Evolutionary conservation across 2,888 invertebrate genomes (phyloP).

Genomic region (Caenorhabditis macrosperma): DNA sequence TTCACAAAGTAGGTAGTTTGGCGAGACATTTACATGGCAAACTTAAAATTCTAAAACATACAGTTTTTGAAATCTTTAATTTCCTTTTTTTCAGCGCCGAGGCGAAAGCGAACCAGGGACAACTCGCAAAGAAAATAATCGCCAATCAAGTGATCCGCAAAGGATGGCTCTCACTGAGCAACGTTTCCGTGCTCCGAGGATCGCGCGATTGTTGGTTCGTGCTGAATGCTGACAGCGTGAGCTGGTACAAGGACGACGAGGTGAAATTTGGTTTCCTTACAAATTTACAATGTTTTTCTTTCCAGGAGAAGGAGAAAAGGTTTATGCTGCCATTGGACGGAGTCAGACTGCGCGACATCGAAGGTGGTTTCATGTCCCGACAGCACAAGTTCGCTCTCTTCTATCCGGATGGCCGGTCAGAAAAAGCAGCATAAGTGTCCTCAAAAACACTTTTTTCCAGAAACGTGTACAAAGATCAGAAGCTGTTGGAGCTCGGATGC

Average conservation of each 20-base stretch:
- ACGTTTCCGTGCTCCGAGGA: conserved; percentile 98
- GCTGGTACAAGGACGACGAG: conserved; percentile 99
- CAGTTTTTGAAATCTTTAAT: background rate
- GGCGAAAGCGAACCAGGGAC: conserved; percentile 84
- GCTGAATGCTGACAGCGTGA: conserved; percentile 95
- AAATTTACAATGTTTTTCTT: too few relatives aligned
- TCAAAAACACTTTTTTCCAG: conserved; percentile 78
- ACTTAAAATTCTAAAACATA: too few relatives aligned
- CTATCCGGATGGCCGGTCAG: conserved; percentile 95
- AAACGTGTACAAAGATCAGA: conserved; percentile 90
- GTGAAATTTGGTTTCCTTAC: too few relatives aligned
- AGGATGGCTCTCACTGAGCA: conserved; percentile 98
- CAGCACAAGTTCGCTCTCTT: conserved; percentile 97
- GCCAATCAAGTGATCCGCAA: conserved; percentile 88
- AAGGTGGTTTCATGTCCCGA: conserved; percentile 94
- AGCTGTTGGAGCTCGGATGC: conserved; percentile 96
- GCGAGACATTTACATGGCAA: too few relatives aligned
- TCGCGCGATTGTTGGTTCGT: conserved; percentile 99
- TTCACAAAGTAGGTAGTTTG: conserved; percentile 92
- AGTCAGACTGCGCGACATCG: conserved; percentile 94
- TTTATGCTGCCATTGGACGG: conserved; percentile 98
- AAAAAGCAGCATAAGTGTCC: conserved; percentile 79
- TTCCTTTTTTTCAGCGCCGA: conserved; percentile 88
- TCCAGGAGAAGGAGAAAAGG: conserved; percentile 98
- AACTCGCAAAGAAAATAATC: conserved; percentile 87